These are phyloP conservation scores for Spatula versicolor DNA, from an alignment of 2,797 vertebrate genomes.

Conservation along the genomic window DNA sequence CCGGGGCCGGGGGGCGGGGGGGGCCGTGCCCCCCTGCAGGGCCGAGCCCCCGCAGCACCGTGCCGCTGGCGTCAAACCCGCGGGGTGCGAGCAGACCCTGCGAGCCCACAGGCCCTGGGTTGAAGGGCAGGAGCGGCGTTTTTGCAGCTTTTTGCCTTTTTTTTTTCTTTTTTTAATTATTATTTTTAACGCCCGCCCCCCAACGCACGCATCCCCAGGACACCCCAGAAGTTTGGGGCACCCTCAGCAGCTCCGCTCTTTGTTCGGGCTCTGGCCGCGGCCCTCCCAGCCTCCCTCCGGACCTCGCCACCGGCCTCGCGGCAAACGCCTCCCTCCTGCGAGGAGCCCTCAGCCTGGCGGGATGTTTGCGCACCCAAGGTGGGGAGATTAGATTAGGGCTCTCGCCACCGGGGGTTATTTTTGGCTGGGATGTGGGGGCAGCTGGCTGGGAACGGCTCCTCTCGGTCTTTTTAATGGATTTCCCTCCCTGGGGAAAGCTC, in stretches of 20 bases:
- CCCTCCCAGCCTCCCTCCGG: too few relatives aligned
- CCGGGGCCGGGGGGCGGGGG: background rate
- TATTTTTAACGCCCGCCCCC: too few relatives aligned
- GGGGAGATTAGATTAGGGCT: constrained; percentile 78
- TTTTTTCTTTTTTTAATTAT: background rate
- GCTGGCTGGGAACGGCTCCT: constrained; percentile 61
- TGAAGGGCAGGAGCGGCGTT: background rate
- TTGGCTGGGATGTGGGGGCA: constrained; percentile 77
- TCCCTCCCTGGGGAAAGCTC: background rate
- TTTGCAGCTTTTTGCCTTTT: background rate
- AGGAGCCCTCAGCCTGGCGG: constrained; percentile 78
- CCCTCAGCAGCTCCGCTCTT: background rate
- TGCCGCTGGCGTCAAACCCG: background rate
- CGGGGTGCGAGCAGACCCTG: background rate
- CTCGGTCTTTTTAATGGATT: background rate
- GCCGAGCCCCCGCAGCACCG: background rate
- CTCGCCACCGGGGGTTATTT: constrained; percentile 78
- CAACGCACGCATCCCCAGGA: too few relatives aligned
- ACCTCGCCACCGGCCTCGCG: constrained; percentile 56
- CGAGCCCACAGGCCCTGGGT: background rate
- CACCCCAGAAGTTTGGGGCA: background rate
- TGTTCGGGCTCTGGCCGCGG: background rate
- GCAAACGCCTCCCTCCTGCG: constrained; percentile 70
- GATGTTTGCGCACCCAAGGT: constrained; percentile 80
- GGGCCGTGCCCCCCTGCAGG: too few relatives aligned